Evolutionary conservation across 2,888 invertebrate species (phyloP), one percentile per base, ranked within the genome.

Genomic region (Tanypteryx hageni): DNA sequence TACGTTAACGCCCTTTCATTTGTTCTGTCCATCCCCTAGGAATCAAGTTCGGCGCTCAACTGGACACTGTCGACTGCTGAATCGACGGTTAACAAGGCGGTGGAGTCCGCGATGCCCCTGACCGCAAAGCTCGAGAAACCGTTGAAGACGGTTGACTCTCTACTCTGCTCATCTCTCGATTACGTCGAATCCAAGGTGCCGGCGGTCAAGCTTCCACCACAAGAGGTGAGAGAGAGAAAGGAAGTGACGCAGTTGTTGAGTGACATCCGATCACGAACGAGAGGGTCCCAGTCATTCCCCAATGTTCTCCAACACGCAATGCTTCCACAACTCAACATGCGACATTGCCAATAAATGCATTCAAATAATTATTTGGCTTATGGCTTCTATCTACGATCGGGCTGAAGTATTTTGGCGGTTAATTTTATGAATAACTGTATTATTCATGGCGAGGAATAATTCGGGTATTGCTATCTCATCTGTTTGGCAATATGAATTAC

Each of bases 181-280:
- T 96, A 97, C 76, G 97, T 98, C n/a, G 98, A 98, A 95, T 96
- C 97, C 94, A 96, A 96, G 93, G 97, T 98, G 89, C 98, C 98
- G 0, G 96, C 97, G 0, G 97, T 98, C 93, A 97, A 97, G 94
- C 95, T 98, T 93, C 98, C 98, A 9, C 98, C 98, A 13, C 97
- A 98, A 95, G 96, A 97, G 96, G 98, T 98, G 96, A 96, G 96
- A 44, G 96, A 96, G 96, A 44, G 44, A 44, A 94, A 44, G 44
- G 44, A 44, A 93, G 59, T 92, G 58, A 85, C 61, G 86, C 84
- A 22, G n/a, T 93, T 83, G 14, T 16, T 64, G 16, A 31, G 16
- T 92, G 56, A n/a, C n/a, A n/a, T n/a, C n/a, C n/a, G n/a, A n/a
- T n/a, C n/a, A n/a, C 14, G 56, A 44, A 14, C 58, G 31, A 22